A percentile compares a stretch with the other conserved stretches of the same genome.
Conservation (phyloP, 2,888 invertebrate genomes). For the Hydraecia micacea region DNA sequence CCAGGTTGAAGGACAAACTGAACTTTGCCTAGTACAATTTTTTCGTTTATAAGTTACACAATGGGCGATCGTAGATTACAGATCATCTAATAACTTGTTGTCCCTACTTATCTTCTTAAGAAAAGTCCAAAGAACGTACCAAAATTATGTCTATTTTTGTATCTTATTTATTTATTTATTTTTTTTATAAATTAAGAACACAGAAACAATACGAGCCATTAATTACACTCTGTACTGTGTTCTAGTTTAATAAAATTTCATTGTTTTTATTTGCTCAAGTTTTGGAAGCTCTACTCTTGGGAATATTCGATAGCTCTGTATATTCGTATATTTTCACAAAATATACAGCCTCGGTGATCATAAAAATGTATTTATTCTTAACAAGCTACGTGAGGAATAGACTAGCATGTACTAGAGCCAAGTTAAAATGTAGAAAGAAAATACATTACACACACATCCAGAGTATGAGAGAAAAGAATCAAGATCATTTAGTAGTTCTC, state of each 20-base stretch:
- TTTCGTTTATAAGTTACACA: neutral
- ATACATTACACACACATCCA: neutral
- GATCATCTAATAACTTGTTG: neutral
- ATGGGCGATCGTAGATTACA: neutral
- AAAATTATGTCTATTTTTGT: neutral
- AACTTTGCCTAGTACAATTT: neutral
- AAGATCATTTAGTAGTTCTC: neutral
- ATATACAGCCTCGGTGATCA: neutral
- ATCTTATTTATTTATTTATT: no score
- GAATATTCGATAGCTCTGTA: conserved; percentile 14
- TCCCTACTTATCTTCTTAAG: neutral
- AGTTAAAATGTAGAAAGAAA: neutral
- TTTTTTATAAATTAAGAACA: conserved; percentile 28
- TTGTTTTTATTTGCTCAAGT: conserved; percentile 31
- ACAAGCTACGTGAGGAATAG: neutral
- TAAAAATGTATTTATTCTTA: conserved; percentile 3
- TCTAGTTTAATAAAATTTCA: conserved; percentile 37
- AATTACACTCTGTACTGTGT: conserved; percentile 27
- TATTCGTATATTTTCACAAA: conserved; percentile 17
- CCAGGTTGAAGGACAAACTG: neutral
- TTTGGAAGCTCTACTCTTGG: conserved; percentile 32
- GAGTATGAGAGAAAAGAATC: no score
- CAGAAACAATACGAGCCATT: conserved; percentile 33
- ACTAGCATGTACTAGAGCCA: neutral
- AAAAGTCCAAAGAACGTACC: neutral